phyloP scores from a whole-genome alignment of 2,797 vertebrate species.

The Falco concolor region DNA sequence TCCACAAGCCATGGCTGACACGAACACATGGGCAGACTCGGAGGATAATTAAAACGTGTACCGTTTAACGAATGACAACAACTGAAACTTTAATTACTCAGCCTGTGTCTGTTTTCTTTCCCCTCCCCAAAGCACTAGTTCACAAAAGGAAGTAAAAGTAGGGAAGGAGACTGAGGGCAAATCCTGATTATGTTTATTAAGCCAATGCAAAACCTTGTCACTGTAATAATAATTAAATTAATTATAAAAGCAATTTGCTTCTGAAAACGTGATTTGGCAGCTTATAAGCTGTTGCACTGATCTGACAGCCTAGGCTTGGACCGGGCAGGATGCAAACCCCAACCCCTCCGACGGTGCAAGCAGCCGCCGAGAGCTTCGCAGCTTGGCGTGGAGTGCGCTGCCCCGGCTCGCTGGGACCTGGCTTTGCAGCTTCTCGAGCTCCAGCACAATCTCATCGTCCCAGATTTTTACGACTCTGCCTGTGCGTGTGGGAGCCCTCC shows the following conservation, averaged over 20 bases:
- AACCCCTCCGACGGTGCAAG: accelerated
- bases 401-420: not conserved
- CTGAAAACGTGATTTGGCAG: constrained; percentile 62
- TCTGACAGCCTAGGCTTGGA: not conserved
- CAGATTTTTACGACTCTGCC: not conserved
- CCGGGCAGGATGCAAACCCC: not conserved
- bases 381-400: not conserved
- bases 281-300: constrained; percentile 15
- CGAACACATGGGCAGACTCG: not conserved
- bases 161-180: constrained; percentile 39
- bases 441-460: accelerated
- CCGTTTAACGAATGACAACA: constrained; percentile 24
- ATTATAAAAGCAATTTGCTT: constrained; percentile 74
- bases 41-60: constrained; percentile 51
- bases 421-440: not conserved
- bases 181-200: constrained; percentile 67
- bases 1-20: not conserved
- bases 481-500: not conserved
- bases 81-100: constrained; percentile 56
- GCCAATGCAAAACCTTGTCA: constrained; percentile 48
- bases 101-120: not conserved
- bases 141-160: not conserved
- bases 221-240: constrained; percentile 72
- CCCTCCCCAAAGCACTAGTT: not conserved
- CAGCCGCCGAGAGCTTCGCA: not conserved